phyloP scores from a whole-genome alignment of 2,113 vertebrate species.

The Suncus etruscus region DNA sequence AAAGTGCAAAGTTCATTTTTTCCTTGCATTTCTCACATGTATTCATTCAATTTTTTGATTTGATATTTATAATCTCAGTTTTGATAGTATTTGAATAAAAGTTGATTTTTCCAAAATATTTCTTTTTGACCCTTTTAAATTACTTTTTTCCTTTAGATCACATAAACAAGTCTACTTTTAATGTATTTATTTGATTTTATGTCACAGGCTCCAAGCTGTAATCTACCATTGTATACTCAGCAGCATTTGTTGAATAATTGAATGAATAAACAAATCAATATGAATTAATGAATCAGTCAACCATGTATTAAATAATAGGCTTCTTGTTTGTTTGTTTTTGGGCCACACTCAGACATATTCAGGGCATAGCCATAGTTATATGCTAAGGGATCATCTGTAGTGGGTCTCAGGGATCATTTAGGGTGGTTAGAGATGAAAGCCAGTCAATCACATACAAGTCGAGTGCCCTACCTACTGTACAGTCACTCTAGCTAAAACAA shows the following conservation, averaged over 20 bases:
- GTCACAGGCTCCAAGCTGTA: neutral
- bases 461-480: neutral
- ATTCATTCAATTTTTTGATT: neutral
- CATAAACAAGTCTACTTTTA: neutral
- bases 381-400: too few species aligned
- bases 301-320: too few species aligned
- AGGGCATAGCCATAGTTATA: too few species aligned
- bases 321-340: too few species aligned
- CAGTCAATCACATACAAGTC: too few species aligned
- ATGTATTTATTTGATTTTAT: constrained; percentile 37
- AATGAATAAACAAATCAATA: constrained; percentile 6
- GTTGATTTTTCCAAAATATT: neutral
- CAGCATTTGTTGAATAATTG: neutral
- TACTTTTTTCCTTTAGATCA: neutral
- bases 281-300: neutral
- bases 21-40: too few species aligned
- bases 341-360: too few species aligned
- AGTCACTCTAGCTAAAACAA: neutral
- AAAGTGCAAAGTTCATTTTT: neutral
- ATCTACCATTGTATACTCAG: neutral
- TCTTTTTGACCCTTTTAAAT: neutral
- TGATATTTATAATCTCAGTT: constrained; percentile 15
- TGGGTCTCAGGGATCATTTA: too few species aligned
- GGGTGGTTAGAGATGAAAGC: too few species aligned
- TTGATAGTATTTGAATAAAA: neutral